These are phyloP conservation scores for Sterna hirundo DNA, from an alignment of 2,113 vertebrate genomes.

Conservation along the genomic window DNA sequence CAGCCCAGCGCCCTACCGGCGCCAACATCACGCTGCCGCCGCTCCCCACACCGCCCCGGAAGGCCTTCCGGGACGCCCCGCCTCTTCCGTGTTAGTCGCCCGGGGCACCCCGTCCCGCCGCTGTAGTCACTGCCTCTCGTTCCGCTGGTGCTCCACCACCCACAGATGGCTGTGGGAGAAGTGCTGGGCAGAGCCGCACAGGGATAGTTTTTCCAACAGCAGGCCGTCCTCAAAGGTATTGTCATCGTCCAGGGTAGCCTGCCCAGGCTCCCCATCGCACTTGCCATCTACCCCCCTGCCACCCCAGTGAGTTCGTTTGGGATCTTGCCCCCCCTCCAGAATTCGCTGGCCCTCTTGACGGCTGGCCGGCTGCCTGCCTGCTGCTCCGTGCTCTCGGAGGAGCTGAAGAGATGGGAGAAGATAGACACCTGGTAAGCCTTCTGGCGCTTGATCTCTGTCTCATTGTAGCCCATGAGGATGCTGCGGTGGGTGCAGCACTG, in stretches of 20 bases:
- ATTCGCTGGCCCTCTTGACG: conserved; percentile 75
- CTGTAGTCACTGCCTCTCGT: not conserved
- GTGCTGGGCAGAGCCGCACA: conserved; percentile 76
- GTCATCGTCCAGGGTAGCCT: conserved; percentile 64
- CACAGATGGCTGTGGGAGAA: conserved; percentile 77
- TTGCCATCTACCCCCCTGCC: conserved; percentile 36
- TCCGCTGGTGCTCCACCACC: conserved; percentile 74
- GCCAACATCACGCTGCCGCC: conserved; percentile 42
- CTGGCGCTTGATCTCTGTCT: conserved; percentile 85
- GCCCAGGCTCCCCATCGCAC: not conserved
- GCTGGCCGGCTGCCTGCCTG: conserved; percentile 67
- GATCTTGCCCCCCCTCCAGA: conserved; percentile 51
- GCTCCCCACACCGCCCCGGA: not conserved
- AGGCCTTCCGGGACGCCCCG: not conserved
- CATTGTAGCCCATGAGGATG: conserved; percentile 83
- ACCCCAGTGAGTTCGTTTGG: conserved; percentile 80
- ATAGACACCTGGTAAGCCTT: conserved; percentile 98
- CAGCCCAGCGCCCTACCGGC: not conserved
- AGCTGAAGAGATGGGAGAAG: conserved; percentile 88
- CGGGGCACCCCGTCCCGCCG: too few relatives aligned
- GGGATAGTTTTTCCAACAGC: conserved; percentile 68
- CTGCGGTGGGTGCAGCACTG: conserved; percentile 61
- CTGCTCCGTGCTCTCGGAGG: conserved; percentile 74
- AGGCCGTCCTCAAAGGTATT: conserved; percentile 75
- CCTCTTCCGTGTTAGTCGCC: too few relatives aligned